A percentile compares a stretch with the other conserved stretches of the same genome.
phyloP scores from a whole-genome alignment of 2,797 vertebrate genomes.

The Clarias fuscus region DNA sequence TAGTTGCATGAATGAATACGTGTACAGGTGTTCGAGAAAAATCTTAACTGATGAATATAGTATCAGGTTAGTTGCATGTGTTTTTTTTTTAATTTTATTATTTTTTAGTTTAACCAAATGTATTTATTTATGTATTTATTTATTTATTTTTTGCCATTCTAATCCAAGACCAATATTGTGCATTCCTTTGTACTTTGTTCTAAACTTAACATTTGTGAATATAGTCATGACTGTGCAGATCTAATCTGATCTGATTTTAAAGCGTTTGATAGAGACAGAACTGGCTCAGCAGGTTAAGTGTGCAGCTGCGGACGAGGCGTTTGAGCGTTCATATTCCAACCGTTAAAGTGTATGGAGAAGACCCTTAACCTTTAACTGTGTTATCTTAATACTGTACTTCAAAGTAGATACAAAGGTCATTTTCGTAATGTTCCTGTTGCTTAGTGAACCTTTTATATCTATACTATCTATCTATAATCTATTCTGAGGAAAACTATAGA shows the following conservation, averaged over 20 bases:
- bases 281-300: not conserved
- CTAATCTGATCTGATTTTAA: not conserved
- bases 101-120: not conserved
- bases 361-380: not conserved
- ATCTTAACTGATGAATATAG: not conserved
- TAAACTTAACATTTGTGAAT: not conserved
- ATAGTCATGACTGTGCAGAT: not conserved
- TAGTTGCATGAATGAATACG: too few species aligned
- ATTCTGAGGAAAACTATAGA: not conserved
- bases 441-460: not conserved
- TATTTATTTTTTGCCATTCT: too few species aligned
- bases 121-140: too few species aligned
- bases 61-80: not conserved
- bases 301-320: not conserved
- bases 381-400: not conserved
- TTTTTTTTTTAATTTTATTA: too few species aligned
- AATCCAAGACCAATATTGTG: not conserved
- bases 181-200: not conserved
- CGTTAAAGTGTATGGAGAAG: not conserved
- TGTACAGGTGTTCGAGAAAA: too few species aligned
- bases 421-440: not conserved
- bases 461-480: too few species aligned
- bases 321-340: not conserved
- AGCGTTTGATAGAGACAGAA: not conserved
- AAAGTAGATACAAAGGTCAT: constrained; percentile 18